Percentiles rank a stretch among this genome's conserved stretches.
phyloP scores from a whole-genome alignment of 2,888 invertebrate genomes.

The Tanytarsus gracilentus region DNA sequence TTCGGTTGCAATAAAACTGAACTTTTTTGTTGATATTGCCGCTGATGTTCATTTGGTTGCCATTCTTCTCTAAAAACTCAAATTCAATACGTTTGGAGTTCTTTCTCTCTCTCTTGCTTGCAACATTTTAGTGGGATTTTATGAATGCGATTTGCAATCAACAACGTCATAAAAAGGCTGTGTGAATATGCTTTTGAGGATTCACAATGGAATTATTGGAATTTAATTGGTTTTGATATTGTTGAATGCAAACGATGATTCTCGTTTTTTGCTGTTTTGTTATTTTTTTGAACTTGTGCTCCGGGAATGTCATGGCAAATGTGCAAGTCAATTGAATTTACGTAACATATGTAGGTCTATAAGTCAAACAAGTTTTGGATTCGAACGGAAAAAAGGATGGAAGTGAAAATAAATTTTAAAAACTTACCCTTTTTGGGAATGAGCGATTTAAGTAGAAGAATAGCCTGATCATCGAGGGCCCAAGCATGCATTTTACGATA shows the following conservation, averaged over 20 bases:
- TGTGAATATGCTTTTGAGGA: neutral
- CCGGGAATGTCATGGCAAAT: too few relatives aligned
- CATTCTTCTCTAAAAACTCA: too few relatives aligned
- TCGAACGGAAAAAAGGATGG: too few relatives aligned
- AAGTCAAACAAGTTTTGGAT: neutral
- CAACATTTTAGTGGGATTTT: neutral
- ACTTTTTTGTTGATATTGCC: neutral
- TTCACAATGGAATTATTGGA: slow-evolving; percentile 26
- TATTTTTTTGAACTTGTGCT: too few relatives aligned
- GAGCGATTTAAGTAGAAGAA: slow-evolving; percentile 92
- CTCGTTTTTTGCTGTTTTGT: too few relatives aligned
- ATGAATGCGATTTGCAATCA: slow-evolving; percentile 25
- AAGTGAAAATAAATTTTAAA: neutral
- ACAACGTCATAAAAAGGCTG: slow-evolving; percentile 19
- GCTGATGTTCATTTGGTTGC: neutral
- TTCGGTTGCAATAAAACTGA: slow-evolving; percentile 7
- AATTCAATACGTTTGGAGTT: too few relatives aligned
- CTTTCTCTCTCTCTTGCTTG: neutral
- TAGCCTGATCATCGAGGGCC: slow-evolving; percentile 96
- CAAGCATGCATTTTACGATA: slow-evolving; percentile 99
- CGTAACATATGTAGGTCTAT: neutral
- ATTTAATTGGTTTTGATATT: slow-evolving; percentile 29
- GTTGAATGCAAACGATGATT: slow-evolving; percentile 24
- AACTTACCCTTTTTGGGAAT: slow-evolving; percentile 94
- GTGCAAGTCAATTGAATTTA: too few relatives aligned